These are phyloP conservation scores for Decapterus maruadsi DNA, from an alignment of 2,797 vertebrate species.

Conservation along the genomic window DNA sequence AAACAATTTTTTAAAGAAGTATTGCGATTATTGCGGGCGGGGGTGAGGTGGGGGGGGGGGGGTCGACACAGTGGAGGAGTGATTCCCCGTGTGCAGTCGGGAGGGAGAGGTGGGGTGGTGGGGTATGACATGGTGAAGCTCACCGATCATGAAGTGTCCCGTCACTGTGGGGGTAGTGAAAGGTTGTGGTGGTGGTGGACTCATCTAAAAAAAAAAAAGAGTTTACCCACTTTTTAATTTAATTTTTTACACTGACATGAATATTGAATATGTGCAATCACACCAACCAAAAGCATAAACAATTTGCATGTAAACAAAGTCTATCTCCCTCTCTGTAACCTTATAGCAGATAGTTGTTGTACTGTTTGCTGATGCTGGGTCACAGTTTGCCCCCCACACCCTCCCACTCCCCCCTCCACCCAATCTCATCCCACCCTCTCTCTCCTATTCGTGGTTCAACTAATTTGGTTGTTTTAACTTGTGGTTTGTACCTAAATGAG, in stretches of 20 bases:
- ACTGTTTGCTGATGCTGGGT: conserved; percentile 12
- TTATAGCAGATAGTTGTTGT: background rate
- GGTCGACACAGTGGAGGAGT: conserved; percentile 29
- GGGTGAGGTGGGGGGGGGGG: background rate
- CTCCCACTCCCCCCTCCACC: background rate
- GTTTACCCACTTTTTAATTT: conserved; percentile 6
- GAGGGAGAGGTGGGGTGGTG: no score
- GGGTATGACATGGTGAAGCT: background rate
- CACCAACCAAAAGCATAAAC: conserved; percentile 5
- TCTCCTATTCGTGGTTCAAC: conserved; percentile 6
- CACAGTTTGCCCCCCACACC: conserved; percentile 11
- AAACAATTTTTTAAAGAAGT: conserved; percentile 68
- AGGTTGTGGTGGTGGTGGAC: background rate
- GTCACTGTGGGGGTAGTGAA: conserved; percentile 23
- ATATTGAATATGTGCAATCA: conserved; percentile 23
- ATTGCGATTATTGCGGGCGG: conserved; percentile 55
- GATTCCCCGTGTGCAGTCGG: conserved; percentile 43
- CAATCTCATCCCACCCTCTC: no score
- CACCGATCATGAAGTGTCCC: conserved; percentile 41
- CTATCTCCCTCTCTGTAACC: background rate
- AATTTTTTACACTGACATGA: background rate
- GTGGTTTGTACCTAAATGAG: conserved; percentile 57
- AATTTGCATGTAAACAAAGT: background rate
- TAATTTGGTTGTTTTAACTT: conserved; percentile 38
- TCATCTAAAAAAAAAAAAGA: conserved; percentile 8